Evolutionary conservation across 2,113 vertebrate species (phyloP), one percentile per base, ranked within the genome.

Genomic region (Chaetura pelagica): DNA sequence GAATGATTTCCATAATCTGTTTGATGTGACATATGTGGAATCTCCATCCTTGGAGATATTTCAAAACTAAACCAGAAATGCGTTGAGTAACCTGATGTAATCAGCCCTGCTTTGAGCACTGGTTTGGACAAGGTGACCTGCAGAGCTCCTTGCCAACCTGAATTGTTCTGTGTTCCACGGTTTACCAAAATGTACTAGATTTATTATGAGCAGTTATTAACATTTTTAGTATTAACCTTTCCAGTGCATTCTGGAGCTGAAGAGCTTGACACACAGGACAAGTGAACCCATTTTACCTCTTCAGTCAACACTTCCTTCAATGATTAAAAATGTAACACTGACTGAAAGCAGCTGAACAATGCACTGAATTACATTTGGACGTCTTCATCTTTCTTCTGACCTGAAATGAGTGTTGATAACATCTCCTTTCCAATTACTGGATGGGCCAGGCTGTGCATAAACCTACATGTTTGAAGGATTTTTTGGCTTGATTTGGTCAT

Each of bases 241-340:
- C 14, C 20, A 21, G 27, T 71, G 72, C 4, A 0, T 66, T 78
- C 40, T 76, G 55, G 52, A 81, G 40, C 52, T 71, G 83, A 91
- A 63, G 64, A 92, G 75, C 40, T 79, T 69, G 73, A 92, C 34
- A 22, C 0, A 1, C n/a, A 21, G 44, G 29, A 59, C 16, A 83
- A 73, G 12, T 51, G 59, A 84, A 76, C 48, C 87, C 27, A 15
- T 79, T 42, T 73, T 81, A 49, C 49, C 20, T 63, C 29, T 74
- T 95, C 81, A 42, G 38, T 88, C 87, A 90, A 72, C 62, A 4
- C 76, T 66, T 79, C 46, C 18, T 73, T 89, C 77, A 38, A 0
- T 81, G 73, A 90, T 93, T 89, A 89, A 94, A 96, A 94, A 87
- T 92, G 64, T 74, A 89, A 46, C 40, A 21, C 14, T 52, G 72